Base-by-base conservation (phyloP, 2,797 vertebrate species). In the Xyrichtys novacula region DNA sequence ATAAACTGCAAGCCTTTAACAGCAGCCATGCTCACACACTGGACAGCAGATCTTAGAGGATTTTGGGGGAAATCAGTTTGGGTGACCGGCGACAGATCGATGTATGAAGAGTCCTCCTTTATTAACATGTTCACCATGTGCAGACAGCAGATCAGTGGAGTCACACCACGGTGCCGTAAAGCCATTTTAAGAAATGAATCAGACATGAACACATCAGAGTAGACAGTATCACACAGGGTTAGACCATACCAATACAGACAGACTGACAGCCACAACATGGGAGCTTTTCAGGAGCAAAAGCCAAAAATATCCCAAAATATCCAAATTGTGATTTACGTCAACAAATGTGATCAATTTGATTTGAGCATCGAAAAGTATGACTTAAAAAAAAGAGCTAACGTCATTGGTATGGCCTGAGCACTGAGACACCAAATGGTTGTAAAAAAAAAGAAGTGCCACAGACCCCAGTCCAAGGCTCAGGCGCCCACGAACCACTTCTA, bases 401-500 rank as follows among this genome's bases (percentile, higher is more conserved):
- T 93, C 86, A 95, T 96, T 96, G 95, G 95, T 96, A 96, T 96
- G 95, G 95, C 93, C 95, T 95, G 93, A 95, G 93, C 89, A 91
- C 87, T 91, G 91, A 87, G 67, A 79, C 71, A 89, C 93, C 92
- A 93, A 93, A 92, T 92, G 60, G 94, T 94, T 92, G 14, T 34
- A 12, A 93, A 76, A 95, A 92, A 66, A 68, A 74, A 81, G 92
- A 96, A 96, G 80, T 93, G 95, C 95, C 95, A 99, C 97, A 95
- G 95, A 99, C 98, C 97, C 98, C 98, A 91, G 96, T 99, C 98
- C 98, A 99, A 95, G 97, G 97, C 96, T 99, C 98, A 93, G 97
- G 96, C 77, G 97, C 96, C 98, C 97, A 99, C 95, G 98, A 99
- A 94, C 98, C 98, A 96, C 98, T 98, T 97, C 98, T 98, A 96